Base-by-base conservation (phyloP, 2,797 vertebrate genomes). In the Eulemur albifrons region DNA sequence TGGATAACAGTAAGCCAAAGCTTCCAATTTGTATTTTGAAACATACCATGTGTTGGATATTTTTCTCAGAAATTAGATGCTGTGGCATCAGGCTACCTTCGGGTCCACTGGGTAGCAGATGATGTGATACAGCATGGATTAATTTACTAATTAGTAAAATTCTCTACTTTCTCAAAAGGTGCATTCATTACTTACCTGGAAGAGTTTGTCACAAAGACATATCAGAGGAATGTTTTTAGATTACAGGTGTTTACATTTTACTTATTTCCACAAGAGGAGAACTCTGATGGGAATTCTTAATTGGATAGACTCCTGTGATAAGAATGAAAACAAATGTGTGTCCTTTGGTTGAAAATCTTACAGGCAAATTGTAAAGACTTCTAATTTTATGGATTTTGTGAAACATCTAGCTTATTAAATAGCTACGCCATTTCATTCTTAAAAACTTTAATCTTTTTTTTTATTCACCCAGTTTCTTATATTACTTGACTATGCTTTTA, bases 171-270 rank as follows among this genome's bases (percentile, higher is more conserved):
- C 48, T 79, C 48, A 45, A 88, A 92, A 93, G 50, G 48, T 89
- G 35, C 10, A 52, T 73, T 88, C 35, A 59, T 59, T 35, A 82
- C 20, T 89, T n/a, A 83, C 88, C 52, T 87, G 59, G 32, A 83
- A 96, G 79, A 73, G 80, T 93, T 76, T 59, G 48, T 57, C 45
- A 72, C n/a, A 63, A 91, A 93, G 20, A 77, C 38, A 61, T 69
- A 73, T 12, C 54, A 76, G 17, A 80, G 54, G 38, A 61, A 35
- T 67, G 57, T 38, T 93, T 93, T 86, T 77, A 94, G 45, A 32
- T 8, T 57, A 86, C 45, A 93, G 14, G 18, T 70, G 2, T 92
- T 89, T 70, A 76, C 13, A 38, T 27, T 9, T 88, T 54, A 94
- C 23, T 77, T 81, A 61, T 52, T 95, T 83, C 35, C 76, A 63